Base-by-base conservation (phyloP, 1,140 invertebrate genomes). In the Uloborus diversus region DNA sequence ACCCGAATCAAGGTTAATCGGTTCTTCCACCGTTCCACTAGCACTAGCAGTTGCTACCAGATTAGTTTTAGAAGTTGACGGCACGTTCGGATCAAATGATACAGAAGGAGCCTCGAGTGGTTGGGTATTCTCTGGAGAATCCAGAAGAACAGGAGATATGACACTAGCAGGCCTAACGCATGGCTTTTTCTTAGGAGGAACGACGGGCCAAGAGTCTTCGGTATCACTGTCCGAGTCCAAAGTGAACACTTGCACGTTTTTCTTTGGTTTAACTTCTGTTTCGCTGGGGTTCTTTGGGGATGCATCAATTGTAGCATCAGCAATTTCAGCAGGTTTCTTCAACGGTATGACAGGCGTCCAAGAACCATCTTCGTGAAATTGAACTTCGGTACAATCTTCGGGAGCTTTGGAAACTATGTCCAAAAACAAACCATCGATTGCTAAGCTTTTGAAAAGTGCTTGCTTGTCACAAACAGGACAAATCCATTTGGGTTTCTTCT, bases 391-490 rank as follows among this genome's bases (percentile, higher is more conserved):
- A 64, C 84, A 85, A 32, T 86, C 85, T 25, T 83, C 61, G 30
- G 85, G 81, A 17, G 81, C 80, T 42, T 81, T 80, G 7, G 23
- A n/a, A 17, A 78, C 68, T 17, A 85, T 84, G 37, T 85, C 82
- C 14, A 73, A 47, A 51, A 84, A 84, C 32, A 84, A 33, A 4
- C 94, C 93, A 86, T 97, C 95, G 84, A 99, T 96, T 1, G 95
- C 92, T 1, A 99, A 88, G 86, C 92, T 93, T 85, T 97, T 94
- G 85, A 95, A 98, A 1, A 94, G 88, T 11, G 95, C 93, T 1
- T 92, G 88, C 84, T 95, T 94, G 86, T 98, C 95, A 88, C 97
- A 99, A 3, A 99, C 96, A 2, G 97, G 96, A 89, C 98, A 99
- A 81, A 93, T 92, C 97, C 97, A 99, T 0, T 96, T 98, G 25